These are phyloP conservation scores for Macrotis lagotis DNA, from an alignment of 2,113 vertebrate species.

Conservation along the genomic window DNA sequence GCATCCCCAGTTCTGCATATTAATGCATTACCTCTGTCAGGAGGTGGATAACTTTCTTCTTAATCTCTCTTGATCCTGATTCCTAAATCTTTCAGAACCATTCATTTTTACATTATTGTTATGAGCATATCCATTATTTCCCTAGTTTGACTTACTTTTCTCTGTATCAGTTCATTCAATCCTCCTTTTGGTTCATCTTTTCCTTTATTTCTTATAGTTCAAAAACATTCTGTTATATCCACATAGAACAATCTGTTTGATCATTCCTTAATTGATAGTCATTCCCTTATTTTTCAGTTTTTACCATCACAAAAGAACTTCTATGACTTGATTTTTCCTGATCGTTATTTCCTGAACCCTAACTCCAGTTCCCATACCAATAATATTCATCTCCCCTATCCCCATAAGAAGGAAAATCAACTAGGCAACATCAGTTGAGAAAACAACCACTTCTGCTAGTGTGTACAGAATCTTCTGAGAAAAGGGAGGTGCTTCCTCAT, in stretches of 20 bases:
- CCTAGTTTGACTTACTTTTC: not conserved
- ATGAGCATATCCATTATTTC: not conserved
- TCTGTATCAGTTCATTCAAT: not conserved
- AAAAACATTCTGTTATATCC: not conserved
- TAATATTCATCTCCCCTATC: not conserved
- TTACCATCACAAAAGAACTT: not conserved
- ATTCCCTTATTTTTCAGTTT: not conserved
- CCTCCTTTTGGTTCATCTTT: not conserved
- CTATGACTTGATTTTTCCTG: not conserved
- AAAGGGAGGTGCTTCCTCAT: not conserved
- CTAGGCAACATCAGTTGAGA: too few relatives aligned
- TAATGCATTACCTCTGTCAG: not conserved
- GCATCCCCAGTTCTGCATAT: not conserved
- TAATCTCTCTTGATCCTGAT: not conserved
- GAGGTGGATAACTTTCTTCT: not conserved
- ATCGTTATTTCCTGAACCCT: too few relatives aligned
- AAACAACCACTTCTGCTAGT: not conserved
- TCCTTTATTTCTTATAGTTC: not conserved
- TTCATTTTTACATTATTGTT: not conserved
- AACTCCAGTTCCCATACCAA: not conserved
- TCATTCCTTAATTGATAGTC: not conserved
- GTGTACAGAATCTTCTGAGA: not conserved
- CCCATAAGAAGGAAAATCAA: not conserved
- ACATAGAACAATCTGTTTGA: not conserved
- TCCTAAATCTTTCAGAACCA: not conserved